Base-by-base conservation (phyloP, 2,797 vertebrate genomes). In the Cottoperca gobio region DNA sequence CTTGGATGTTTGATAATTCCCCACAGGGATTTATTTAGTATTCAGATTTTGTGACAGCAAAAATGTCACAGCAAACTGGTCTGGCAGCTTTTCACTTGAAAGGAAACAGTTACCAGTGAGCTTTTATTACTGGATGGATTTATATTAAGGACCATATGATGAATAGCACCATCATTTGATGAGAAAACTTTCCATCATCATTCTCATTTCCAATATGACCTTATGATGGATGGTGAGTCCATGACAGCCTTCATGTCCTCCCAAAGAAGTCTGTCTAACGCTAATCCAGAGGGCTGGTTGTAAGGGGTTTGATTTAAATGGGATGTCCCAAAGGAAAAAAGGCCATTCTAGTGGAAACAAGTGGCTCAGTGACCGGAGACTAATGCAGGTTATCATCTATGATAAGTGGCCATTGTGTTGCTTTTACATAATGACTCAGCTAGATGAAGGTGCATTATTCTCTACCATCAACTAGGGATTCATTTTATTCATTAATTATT, bases 361-460 rank as follows among this genome's bases (percentile, higher is more conserved):
- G 70, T 63, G 59, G 61, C 59, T 83, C 62, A 79, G 72, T 77
- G 87, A 86, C 83, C 74, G 37, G 48, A 73, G 66, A 84, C 82
- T 86, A 87, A 89, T 83, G 81, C 70, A 73, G 70, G 72, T 73
- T 81, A 79, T 81, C 50, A 12, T 42, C 69, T 58, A 73, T 76
- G 82, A 69, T 79, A 78, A 88, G 82, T 73, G 61, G 75, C 73
- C 70, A 68, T 84, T 64, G 69, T 79, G 73, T 66, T 82, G 58
- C 70, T 82, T 78, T 79, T 42, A 73, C 71, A 52, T 72, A 73
- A 78, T 33, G 73, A 43, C 76, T 80, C 63, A 58, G 66, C 76
- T 59, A 66, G 82, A 84, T 73, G 67, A 67, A 2, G 3, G 60
- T 71, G 49, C 54, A 77, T 79, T 78, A 73, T 81, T 83, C 55